phyloP scores from a whole-genome alignment of 2,888 invertebrate genomes.

The Globia sparganii region DNA sequence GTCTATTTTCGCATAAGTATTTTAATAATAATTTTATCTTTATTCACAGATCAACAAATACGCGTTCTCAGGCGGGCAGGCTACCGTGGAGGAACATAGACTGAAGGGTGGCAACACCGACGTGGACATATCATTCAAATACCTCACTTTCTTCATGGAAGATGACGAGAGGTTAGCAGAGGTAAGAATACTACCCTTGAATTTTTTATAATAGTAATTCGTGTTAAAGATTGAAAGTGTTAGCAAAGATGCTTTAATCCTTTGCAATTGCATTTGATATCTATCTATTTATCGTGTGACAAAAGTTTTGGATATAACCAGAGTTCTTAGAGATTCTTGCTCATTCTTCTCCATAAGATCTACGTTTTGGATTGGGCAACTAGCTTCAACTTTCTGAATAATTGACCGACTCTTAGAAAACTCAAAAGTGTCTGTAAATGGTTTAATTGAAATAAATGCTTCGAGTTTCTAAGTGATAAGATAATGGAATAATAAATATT shows the following conservation, averaged over 20 bases:
- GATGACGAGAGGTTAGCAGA: slow-evolving; percentile 96
- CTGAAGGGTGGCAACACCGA: slow-evolving; percentile 98
- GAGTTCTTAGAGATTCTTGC: too few relatives aligned
- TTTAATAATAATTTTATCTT: not conserved
- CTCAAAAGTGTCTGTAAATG: too few relatives aligned
- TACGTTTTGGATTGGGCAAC: not conserved
- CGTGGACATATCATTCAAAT: slow-evolving; percentile 98
- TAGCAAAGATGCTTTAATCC: not conserved
- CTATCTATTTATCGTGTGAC: not conserved
- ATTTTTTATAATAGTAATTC: not conserved
- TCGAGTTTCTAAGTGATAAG: not conserved
- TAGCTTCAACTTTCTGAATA: not conserved
- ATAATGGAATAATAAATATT: not conserved
- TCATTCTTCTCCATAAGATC: not conserved
- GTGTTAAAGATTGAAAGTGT: not conserved
- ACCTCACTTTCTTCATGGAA: slow-evolving; percentile 98
- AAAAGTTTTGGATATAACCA: not conserved
- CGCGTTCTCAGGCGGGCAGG: slow-evolving; percentile 99
- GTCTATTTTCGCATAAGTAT: not conserved
- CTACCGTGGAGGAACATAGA: slow-evolving; percentile 98
- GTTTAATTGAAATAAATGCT: not conserved
- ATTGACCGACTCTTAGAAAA: not conserved
- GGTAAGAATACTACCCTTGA: slow-evolving; percentile 80
- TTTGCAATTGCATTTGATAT: not conserved
- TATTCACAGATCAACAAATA: slow-evolving; percentile 95